phyloP scores from a whole-genome alignment of 2,797 vertebrate species.

The Squalus acanthias region DNA sequence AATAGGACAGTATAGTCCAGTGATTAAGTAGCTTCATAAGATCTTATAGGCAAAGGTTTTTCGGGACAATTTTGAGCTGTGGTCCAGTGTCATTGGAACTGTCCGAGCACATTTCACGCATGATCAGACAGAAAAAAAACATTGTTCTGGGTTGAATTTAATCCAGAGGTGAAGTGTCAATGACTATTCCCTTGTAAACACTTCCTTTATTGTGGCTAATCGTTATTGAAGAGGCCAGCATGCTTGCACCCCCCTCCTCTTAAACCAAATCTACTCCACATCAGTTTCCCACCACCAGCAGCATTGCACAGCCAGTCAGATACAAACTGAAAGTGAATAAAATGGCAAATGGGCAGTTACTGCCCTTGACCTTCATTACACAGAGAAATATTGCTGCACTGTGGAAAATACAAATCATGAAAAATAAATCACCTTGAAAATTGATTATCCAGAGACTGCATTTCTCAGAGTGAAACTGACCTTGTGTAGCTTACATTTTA shows the following conservation, averaged over 20 bases:
- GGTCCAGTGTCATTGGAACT: no score
- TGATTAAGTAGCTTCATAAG: background rate
- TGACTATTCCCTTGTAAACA: background rate
- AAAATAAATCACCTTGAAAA: conserved; percentile 32
- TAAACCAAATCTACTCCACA: background rate
- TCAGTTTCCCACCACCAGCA: background rate
- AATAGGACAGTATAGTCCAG: background rate
- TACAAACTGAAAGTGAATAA: background rate
- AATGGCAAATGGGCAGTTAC: background rate
- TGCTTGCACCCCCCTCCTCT: background rate
- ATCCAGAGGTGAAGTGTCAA: background rate
- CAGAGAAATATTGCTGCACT: conserved; percentile 4
- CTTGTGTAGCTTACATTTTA: conserved; percentile 23
- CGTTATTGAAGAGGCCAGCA: background rate
- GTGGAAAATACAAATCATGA: background rate
- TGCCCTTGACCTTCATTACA: background rate
- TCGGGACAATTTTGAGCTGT: no score
- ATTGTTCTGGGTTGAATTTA: background rate
- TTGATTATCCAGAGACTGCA: conserved; percentile 14
- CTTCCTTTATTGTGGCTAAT: background rate
- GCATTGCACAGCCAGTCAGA: background rate
- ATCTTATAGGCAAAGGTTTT: background rate
- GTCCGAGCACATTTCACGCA: no score
- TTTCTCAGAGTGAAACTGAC: conserved; percentile 9
- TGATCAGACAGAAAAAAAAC: background rate